phyloP scores from a whole-genome alignment of 2,113 vertebrate genomes.

The Centropristis striata region DNA sequence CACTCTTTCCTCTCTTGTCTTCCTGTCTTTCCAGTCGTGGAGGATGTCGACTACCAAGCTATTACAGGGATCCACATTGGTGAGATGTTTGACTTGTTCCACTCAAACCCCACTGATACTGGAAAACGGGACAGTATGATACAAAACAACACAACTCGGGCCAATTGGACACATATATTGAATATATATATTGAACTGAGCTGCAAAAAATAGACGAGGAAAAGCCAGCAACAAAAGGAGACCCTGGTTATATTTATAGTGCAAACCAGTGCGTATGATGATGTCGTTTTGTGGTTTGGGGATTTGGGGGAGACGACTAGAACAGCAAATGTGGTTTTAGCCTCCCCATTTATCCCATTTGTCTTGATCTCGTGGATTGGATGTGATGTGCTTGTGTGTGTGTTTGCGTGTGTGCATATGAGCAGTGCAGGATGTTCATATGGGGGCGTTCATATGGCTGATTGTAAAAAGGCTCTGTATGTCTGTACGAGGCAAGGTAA shows the following conservation, averaged over 20 bases:
- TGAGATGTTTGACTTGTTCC: slow-evolving; percentile 67
- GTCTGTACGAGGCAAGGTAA: slow-evolving; percentile 37
- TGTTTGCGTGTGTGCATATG: slow-evolving; percentile 34
- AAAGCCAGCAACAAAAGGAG: slow-evolving; percentile 39
- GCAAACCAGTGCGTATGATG: slow-evolving; percentile 71
- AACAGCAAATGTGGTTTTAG: slow-evolving; percentile 63
- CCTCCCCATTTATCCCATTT: slow-evolving; percentile 62
- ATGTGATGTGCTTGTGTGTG: slow-evolving; percentile 46
- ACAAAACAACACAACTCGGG: slow-evolving; percentile 16
- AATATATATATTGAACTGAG: slow-evolving; percentile 4
- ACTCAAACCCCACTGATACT: slow-evolving; percentile 20
- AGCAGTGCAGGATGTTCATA: slow-evolving; percentile 47
- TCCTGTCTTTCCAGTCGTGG: slow-evolving; percentile 66
- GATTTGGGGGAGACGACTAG: slow-evolving; percentile 44
- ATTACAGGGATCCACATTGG: slow-evolving; percentile 79
- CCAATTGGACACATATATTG: slow-evolving; percentile 21
- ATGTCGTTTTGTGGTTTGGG: slow-evolving; percentile 63
- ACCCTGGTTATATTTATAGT: slow-evolving; percentile 64
- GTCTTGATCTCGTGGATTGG: slow-evolving; percentile 62
- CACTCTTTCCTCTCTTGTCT: slow-evolving; percentile 51
- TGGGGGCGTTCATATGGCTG: slow-evolving; percentile 40
- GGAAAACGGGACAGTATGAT: slow-evolving; percentile 43
- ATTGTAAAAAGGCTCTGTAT: slow-evolving; percentile 56
- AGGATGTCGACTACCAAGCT: slow-evolving; percentile 74
- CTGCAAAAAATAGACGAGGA: slow-evolving; percentile 37